Percentiles rank a stretch among this genome's conserved stretches.
These are phyloP conservation scores for Oxygymnocypris stewartii DNA, from an alignment of 2,113 vertebrate genomes.

Conservation along the genomic window DNA sequence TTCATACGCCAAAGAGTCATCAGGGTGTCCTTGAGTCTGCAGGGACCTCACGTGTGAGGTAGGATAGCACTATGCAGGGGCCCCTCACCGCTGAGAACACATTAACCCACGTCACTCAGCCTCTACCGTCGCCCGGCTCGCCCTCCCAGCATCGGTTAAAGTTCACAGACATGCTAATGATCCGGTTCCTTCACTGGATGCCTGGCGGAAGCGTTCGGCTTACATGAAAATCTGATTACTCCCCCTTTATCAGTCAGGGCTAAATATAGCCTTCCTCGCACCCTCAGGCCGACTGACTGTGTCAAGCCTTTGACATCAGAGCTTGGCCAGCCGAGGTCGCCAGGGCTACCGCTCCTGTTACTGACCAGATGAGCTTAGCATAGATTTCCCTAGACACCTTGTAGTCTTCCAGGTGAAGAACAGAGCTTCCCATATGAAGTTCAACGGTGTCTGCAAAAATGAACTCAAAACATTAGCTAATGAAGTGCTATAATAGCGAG, in stretches of 20 bases:
- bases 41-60: conserved; percentile 5
- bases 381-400: conserved; percentile 8
- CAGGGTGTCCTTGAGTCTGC: neutral
- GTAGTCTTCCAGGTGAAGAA: conserved; percentile 26
- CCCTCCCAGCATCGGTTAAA: conserved; percentile 1
- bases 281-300: conserved; percentile 25
- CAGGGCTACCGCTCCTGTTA: neutral
- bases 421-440: neutral
- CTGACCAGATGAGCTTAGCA: conserved; percentile 39
- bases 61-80: neutral
- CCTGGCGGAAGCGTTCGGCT: conserved; percentile 43
- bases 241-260: conserved; percentile 26
- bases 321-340: conserved; percentile 18
- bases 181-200: conserved; percentile 36
- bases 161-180: conserved; percentile 46
- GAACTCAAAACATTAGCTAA: neutral
- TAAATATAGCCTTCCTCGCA: conserved; percentile 37
- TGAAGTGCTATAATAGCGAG: neutral
- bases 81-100: neutral
- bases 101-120: conserved; percentile 41
- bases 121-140: too few species aligned
- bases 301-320: conserved; percentile 48
- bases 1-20: neutral
- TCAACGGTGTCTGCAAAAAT: neutral
- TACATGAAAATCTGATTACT: conserved; percentile 48